Evolutionary conservation across 2,113 vertebrate species (phyloP).

Genomic region (Myxocyprinus asiaticus): DNA sequence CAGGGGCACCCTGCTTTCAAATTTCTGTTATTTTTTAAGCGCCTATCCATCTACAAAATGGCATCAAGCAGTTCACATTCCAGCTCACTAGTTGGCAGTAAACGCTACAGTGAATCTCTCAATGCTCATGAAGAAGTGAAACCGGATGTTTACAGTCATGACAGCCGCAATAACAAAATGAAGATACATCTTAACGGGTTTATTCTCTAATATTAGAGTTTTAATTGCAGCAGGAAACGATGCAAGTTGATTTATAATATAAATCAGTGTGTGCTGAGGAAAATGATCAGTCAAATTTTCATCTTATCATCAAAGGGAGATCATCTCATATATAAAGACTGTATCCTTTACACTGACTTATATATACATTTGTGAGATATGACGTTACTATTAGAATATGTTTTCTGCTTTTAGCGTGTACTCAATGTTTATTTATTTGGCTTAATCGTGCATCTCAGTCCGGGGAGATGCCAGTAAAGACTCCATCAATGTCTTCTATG

Average conservation of each 20-base stretch:
- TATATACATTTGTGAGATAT: too few relatives aligned
- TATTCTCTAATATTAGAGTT: neutral
- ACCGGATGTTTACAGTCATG: constrained; percentile 29
- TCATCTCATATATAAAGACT: constrained; percentile 87
- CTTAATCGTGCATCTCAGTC: constrained; percentile 65
- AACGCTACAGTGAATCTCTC: neutral
- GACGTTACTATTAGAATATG: too few relatives aligned
- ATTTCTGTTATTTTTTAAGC: too few relatives aligned
- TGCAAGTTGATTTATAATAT: neutral
- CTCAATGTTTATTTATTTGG: neutral
- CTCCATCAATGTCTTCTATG: constrained; percentile 77
- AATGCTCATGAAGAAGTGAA: neutral
- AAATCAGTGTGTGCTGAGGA: neutral
- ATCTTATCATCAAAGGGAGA: constrained; percentile 88
- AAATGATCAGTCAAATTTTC: constrained; percentile 87
- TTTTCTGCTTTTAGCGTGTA: neutral
- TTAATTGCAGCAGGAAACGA: neutral
- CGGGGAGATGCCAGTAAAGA: constrained; percentile 76
- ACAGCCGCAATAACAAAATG: neutral
- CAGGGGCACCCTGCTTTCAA: too few relatives aligned
- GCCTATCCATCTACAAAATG: too few relatives aligned
- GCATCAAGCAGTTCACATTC: neutral
- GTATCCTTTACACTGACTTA: constrained; percentile 76
- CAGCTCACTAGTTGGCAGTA: constrained; percentile 23
- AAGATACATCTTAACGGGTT: neutral